Base-by-base conservation (phyloP, 2,888 invertebrate genomes). In the Sphecodes monilicornis region DNA sequence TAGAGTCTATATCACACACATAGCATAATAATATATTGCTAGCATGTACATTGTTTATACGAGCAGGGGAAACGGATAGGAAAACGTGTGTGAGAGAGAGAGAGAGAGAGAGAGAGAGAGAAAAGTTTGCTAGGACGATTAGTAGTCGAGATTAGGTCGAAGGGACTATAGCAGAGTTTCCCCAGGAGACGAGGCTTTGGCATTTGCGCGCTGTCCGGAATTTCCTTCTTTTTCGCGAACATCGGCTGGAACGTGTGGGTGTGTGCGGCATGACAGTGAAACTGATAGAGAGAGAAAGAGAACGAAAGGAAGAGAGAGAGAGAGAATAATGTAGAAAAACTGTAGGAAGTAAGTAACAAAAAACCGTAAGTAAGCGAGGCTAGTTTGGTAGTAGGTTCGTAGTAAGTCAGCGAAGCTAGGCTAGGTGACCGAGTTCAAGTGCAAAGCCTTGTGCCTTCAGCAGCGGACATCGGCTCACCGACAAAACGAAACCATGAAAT, bases 391-490 rank as follows among this genome's bases (percentile, higher is more conserved):
- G 88, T 89, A 87, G 86, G 88, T 91, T 88, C 64, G 90, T 92
- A 93, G 91, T 88, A 87, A 91, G 88, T 92, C 90, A 91, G 91
- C 88, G 86, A 90, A 94, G 93, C 92, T 94, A 93, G 94, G 91
- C 90, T 94, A 94, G 94, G 94, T 94, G 94, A 94, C 94, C 94
- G 94, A 93, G 94, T 94, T 92, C 94, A 94, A 94, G 94, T 94
- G 94, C 94, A 94, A 94, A 94, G 94, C 94, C 94, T 92, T 94
- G 94, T 94, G 94, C 94, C 94, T 94, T 94, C 93, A 94, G 94
- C 94, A 94, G 93, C 94, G 93, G 94, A 94, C 93, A 94, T 94
- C 94, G 94, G 94, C 93, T 94, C 94, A 94, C 94, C 94, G 92
- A 93, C 92, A 92, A 91, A 64, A 93, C 91, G 90, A 90, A 90